Base-by-base conservation (phyloP, 2,797 vertebrate genomes). In the Eulemur albifrons region DNA sequence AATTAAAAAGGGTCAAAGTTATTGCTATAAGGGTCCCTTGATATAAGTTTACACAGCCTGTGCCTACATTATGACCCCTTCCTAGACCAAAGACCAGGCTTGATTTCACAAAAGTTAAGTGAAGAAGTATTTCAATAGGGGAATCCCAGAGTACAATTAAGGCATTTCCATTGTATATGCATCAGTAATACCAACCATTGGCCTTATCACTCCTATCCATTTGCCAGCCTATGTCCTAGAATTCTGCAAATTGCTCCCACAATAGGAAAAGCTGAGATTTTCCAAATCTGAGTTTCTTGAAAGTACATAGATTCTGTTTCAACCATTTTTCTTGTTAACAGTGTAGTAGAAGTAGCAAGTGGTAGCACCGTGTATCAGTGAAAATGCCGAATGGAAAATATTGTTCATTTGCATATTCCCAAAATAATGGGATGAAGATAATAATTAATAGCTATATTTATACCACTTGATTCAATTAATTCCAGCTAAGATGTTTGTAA, bases 371-470 rank as follows among this genome's bases (percentile, higher is more conserved):
- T 73, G 92, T 45, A 87, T 82, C 88, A 67, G 89, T 7, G 65
- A 94, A 88, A 84, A 92, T 43, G n/a, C 5, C 20, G 57, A 95
- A 97, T 94, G 96, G 96, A 97, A 98, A 98, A 96, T 97, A 94
- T 82, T 96, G 61, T 54, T 97, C 92, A 94, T 96, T 95, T 97
- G 94, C 95, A 97, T 98, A 97, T 94, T 90, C 93, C 84, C 63
- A 48, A 95, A 97, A 96, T 96, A 97, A 97, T 97, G 75, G 96
- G 80, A 97, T 75, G 93, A 67, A 92, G 95, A 97, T 94, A 96
- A 97, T 97, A 97, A 97, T 97, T 97, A 97, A 97, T 96, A 97
- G 94, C 69, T 97, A 93, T 96, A 97, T 97, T 97, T 97, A 93
- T 61, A 94, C 9, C 69, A 63, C 92, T 93, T 96, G 92, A 97